Percentiles rank a stretch among this genome's conserved stretches.
These are phyloP conservation scores for Chelonia mydas DNA, from an alignment of 2,797 vertebrate species.

Conservation along the genomic window DNA sequence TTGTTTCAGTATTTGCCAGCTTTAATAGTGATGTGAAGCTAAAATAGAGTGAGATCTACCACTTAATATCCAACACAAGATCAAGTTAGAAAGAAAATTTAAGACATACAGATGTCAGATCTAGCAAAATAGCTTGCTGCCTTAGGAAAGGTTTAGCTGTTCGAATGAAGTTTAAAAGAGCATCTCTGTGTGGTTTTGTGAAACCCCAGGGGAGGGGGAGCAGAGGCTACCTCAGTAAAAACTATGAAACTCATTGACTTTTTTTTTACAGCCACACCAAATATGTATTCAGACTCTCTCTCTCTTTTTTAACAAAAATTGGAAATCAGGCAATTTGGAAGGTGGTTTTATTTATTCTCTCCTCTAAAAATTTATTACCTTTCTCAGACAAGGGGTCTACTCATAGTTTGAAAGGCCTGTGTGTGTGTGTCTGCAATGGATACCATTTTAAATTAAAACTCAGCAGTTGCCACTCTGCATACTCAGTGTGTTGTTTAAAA, in stretches of 20 bases:
- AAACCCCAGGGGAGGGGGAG: neutral
- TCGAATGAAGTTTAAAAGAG: neutral
- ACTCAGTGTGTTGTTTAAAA: neutral
- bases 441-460: neutral
- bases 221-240: neutral
- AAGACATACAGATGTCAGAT: neutral
- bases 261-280: neutral
- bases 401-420: neutral
- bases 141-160: neutral
- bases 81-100: neutral
- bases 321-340: neutral
- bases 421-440: neutral
- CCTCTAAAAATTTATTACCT: neutral
- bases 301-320: neutral
- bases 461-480: rapidly evolving
- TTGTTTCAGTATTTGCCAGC: neutral
- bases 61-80: neutral
- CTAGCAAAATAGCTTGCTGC: neutral
- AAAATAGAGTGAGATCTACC: neutral
- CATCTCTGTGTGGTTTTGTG: neutral
- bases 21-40: neutral
- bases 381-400: neutral
- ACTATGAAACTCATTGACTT: neutral
- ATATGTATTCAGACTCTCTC: neutral
- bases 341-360: neutral